phyloP scores from a whole-genome alignment of 2,797 vertebrate species.

The Poeciliopsis paucimaculata region DNA sequence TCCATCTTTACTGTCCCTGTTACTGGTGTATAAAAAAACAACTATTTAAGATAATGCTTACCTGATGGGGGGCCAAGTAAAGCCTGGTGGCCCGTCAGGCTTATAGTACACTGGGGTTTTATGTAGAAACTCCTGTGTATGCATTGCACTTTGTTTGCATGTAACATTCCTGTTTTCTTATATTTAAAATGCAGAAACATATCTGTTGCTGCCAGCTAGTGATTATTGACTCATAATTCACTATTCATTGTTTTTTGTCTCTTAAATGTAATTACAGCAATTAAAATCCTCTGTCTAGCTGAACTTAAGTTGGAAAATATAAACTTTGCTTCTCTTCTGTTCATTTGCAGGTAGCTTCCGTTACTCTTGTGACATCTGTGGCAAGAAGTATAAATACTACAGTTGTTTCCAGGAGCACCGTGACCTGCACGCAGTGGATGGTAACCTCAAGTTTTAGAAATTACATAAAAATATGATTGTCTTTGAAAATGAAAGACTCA shows the following conservation, averaged over 20 bases:
- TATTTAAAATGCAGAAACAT: neutral
- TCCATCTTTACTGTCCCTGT: too few species aligned
- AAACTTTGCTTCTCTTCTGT: constrained; percentile 33
- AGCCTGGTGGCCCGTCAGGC: too few species aligned
- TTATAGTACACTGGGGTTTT: too few species aligned
- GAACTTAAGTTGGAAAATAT: constrained; percentile 5
- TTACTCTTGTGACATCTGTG: constrained; percentile 98
- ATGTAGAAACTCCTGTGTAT: neutral
- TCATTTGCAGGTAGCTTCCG: constrained; percentile 90
- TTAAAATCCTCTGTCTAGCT: constrained; percentile 6
- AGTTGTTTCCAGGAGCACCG: constrained; percentile 99
- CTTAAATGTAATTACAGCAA: neutral
- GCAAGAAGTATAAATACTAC: constrained; percentile 99
- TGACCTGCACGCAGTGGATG: constrained; percentile 96
- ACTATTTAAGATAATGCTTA: too few species aligned
- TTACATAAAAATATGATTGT: constrained; percentile 19
- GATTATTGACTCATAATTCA: constrained; percentile 1
- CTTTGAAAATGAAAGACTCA: constrained; percentile 5
- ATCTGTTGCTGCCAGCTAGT: neutral
- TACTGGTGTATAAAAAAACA: too few species aligned
- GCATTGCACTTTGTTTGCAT: neutral
- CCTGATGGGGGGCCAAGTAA: too few species aligned
- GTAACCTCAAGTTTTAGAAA: constrained; percentile 72
- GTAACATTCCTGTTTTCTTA: constrained; percentile 1
- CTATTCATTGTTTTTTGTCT: constrained; percentile 3